Evolutionary conservation across 2,797 vertebrate genomes (phyloP).

Genomic region (Hozukius guyotensis): DNA sequence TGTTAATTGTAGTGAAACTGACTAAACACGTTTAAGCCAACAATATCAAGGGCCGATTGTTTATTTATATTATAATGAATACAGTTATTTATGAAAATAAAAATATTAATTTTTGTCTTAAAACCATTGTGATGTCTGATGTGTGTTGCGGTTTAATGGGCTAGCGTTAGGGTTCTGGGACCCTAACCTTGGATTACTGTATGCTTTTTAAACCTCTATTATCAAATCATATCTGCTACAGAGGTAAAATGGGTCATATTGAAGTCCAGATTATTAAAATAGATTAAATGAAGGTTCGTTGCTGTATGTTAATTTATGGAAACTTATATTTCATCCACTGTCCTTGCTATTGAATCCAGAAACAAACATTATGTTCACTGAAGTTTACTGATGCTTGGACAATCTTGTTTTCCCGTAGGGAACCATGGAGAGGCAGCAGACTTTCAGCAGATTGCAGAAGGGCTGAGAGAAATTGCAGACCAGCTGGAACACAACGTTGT

Average conservation of each 20-base stretch:
- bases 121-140: no score
- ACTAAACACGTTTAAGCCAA: no score
- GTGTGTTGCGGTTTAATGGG: no score
- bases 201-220: not conserved
- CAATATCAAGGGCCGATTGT: no score
- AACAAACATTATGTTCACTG: not conserved
- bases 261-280: not conserved
- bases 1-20: no score
- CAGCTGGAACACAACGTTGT: conserved; percentile 63
- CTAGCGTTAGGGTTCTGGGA: no score
- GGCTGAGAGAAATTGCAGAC: conserved; percentile 74
- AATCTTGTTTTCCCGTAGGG: conserved; percentile 37
- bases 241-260: not conserved
- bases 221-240: not conserved
- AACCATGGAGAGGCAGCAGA: conserved; percentile 37
- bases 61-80: no score
- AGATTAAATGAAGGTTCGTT: not conserved
- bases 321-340: not conserved
- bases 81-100: no score
- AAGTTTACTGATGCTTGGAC: not conserved
- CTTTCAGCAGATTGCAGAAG: conserved; percentile 57
- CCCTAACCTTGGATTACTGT: no score
- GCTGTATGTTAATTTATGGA: rapidly evolving
- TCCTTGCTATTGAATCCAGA: not conserved
- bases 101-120: no score